Percentiles rank a stretch among this genome's conserved stretches.
Conservation (phyloP, 2,797 vertebrate species). For the Galago senegalensis region DNA sequence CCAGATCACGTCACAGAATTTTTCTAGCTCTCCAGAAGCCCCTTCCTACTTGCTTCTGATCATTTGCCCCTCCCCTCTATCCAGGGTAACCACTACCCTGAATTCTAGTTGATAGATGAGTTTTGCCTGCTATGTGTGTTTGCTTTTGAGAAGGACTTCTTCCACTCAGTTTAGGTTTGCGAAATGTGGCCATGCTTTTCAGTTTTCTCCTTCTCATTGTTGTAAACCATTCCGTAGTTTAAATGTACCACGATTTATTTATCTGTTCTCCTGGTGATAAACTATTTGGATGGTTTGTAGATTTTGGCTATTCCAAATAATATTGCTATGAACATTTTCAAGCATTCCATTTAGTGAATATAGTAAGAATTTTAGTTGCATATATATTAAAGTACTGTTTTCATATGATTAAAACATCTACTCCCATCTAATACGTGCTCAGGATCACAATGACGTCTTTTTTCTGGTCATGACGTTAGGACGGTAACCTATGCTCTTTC, state of each 20-base stretch:
- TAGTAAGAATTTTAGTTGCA: not conserved
- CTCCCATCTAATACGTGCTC: not conserved
- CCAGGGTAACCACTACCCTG: not conserved
- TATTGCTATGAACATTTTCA: not conserved
- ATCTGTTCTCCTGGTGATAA: not conserved
- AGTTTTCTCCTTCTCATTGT: not conserved
- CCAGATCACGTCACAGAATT: not conserved
- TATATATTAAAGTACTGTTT: not conserved
- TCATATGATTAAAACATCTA: constrained; percentile 21
- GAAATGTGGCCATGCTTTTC: not conserved
- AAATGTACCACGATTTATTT: not conserved
- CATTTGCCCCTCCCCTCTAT: not conserved
- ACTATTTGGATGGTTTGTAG: not conserved
- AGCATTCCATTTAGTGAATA: not conserved
- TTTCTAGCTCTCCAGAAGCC: not conserved
- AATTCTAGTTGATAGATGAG: not conserved
- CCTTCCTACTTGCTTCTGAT: too few relatives aligned
- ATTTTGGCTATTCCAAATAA: not conserved
- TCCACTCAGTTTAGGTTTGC: not conserved
- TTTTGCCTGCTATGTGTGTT: not conserved
- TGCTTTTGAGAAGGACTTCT: not conserved
- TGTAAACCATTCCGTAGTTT: not conserved
- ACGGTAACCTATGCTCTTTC: not conserved
- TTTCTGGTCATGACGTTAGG: not conserved
- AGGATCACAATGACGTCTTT: not conserved